These are phyloP conservation scores for Entomyzon cyanotis DNA, from an alignment of 2,113 vertebrate species.

Conservation along the genomic window DNA sequence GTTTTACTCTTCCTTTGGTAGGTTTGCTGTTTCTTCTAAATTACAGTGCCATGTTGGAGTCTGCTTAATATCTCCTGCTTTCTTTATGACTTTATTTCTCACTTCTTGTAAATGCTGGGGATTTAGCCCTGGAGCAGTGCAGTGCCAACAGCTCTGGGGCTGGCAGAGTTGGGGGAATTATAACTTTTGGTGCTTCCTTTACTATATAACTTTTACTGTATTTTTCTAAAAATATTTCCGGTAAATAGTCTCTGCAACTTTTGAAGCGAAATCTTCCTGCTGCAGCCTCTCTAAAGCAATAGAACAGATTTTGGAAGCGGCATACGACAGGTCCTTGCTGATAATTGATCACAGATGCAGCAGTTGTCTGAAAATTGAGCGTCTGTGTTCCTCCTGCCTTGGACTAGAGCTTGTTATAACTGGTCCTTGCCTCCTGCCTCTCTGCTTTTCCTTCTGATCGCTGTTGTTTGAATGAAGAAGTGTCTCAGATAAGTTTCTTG, in stretches of 20 bases:
- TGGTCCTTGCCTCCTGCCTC: constrained; percentile 10
- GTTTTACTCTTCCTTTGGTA: not conserved
- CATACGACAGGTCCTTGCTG: constrained; percentile 21
- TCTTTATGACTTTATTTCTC: not conserved
- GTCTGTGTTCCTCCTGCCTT: constrained; percentile 22
- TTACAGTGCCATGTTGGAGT: not conserved
- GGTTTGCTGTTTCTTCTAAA: not conserved
- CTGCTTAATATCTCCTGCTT: not conserved
- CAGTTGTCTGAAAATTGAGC: constrained; percentile 42
- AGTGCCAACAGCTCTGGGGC: not conserved
- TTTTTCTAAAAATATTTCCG: constrained; percentile 56
- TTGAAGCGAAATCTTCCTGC: constrained; percentile 26
- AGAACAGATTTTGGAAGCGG: constrained; percentile 48
- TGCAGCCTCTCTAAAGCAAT: constrained; percentile 17
- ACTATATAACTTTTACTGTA: not conserved
- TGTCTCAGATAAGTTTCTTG: constrained; percentile 49
- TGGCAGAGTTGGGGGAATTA: constrained; percentile 7
- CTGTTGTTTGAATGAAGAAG: constrained; percentile 53
- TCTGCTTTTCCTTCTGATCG: not conserved
- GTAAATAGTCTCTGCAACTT: constrained; percentile 42
- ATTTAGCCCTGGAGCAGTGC: not conserved
- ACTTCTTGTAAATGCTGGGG: not conserved
- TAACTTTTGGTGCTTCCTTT: not conserved
- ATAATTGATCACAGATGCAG: constrained; percentile 50
- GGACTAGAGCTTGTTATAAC: not conserved